Evolutionary conservation across 2,113 vertebrate genomes (phyloP).

Genomic region (Zapornia atra): DNA sequence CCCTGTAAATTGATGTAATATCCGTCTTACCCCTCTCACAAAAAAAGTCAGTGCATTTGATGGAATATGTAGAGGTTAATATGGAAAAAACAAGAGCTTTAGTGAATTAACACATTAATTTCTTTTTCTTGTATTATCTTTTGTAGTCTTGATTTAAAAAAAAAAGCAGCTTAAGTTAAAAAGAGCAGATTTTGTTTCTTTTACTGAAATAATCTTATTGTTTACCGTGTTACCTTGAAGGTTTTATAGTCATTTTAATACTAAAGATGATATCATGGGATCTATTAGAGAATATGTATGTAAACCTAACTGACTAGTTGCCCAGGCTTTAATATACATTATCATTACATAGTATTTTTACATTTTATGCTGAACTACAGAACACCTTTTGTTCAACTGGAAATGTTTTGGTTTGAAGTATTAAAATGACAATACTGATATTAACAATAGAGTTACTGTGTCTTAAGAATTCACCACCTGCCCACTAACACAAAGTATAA

Average conservation of each 20-base stretch:
- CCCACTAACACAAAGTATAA: background rate
- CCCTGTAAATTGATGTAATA: constrained; percentile 1
- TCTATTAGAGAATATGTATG: background rate
- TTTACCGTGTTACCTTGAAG: background rate
- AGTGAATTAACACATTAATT: background rate
- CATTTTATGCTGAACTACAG: background rate
- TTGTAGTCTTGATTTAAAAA: background rate
- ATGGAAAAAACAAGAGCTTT: background rate
- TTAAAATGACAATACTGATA: background rate
- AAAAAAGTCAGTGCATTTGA: background rate
- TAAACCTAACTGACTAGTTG: background rate
- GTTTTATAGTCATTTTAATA: background rate
- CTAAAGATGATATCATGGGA: background rate
- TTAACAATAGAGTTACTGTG: background rate
- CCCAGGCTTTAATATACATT: background rate
- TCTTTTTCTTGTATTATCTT: background rate
- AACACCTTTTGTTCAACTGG: background rate
- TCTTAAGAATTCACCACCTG: background rate
- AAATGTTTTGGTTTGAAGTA: background rate
- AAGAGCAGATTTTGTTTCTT: background rate
- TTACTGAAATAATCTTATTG: background rate
- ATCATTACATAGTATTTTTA: background rate
- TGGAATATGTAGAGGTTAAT: background rate
- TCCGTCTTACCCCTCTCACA: background rate
- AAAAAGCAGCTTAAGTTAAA: background rate